phyloP scores from a whole-genome alignment of 2,797 vertebrate species.

The Danionella dracula region DNA sequence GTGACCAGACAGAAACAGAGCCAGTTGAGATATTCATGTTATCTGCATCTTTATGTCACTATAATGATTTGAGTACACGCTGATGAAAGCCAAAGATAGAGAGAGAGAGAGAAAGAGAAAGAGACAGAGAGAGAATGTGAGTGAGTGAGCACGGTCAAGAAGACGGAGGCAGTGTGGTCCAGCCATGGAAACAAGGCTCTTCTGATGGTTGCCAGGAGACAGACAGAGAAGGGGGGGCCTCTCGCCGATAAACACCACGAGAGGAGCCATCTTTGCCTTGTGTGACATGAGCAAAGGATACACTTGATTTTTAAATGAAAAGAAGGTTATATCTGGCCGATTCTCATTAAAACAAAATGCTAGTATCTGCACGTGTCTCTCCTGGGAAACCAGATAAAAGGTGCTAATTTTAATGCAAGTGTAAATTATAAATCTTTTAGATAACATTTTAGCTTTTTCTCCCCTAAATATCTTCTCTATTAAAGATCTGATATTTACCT shows the following conservation, averaged over 20 bases:
- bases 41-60: no score
- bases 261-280: slow-evolving; percentile 37
- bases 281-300: not conserved
- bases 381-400: not conserved
- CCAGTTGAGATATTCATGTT: no score
- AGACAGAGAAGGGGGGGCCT: slow-evolving; percentile 55
- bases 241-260: slow-evolving; percentile 40
- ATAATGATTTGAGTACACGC: not conserved
- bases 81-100: not conserved
- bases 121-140: not conserved
- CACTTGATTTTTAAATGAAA: not conserved
- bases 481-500: no score
- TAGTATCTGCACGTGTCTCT: not conserved
- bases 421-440: no score
- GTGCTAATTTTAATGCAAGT: no score
- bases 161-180: slow-evolving; percentile 52
- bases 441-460: no score
- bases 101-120: not conserved
- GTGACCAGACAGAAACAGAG: no score
- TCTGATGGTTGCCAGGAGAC: slow-evolving; percentile 74
- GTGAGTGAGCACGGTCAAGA: not conserved
- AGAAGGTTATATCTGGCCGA: not conserved
- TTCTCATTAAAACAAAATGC: not conserved
- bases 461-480: no score
- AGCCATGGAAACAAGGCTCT: slow-evolving; percentile 60